A percentile compares a stretch with the other conserved stretches of the same genome.
These are phyloP conservation scores for Platysternon megacephalum DNA, from an alignment of 2,113 vertebrate genomes.

Conservation along the genomic window DNA sequence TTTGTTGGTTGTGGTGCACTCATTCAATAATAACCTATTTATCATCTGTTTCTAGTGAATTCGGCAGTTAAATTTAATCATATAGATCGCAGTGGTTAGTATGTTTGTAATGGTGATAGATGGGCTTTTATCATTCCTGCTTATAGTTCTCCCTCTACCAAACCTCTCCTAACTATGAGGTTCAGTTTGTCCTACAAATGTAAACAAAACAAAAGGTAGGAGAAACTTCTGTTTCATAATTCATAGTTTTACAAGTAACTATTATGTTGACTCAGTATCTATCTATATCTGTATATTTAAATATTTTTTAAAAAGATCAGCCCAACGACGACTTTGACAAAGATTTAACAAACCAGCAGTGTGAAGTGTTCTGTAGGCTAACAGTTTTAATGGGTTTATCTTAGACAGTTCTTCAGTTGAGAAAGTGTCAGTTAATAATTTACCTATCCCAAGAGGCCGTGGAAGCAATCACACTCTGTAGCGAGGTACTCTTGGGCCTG, in stretches of 20 bases:
- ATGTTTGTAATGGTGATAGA: neutral
- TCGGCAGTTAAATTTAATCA: slow-evolving; percentile 9
- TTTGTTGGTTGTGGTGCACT: neutral
- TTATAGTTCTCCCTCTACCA: neutral
- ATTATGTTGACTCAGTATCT: neutral
- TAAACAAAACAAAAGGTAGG: slow-evolving; percentile 1
- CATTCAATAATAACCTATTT: neutral
- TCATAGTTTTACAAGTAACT: slow-evolving; percentile 51
- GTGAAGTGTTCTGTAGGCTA: slow-evolving; percentile 74
- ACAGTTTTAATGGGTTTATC: slow-evolving; percentile 81
- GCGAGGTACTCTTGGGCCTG: slow-evolving; percentile 45
- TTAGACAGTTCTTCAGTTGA: slow-evolving; percentile 78
- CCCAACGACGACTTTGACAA: slow-evolving; percentile 73
- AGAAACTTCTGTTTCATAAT: neutral
- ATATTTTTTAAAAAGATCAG: slow-evolving; percentile 54
- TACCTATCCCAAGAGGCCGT: slow-evolving; percentile 69
- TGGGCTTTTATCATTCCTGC: slow-evolving; percentile 7
- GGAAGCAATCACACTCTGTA: slow-evolving; percentile 69
- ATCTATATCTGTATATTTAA: neutral
- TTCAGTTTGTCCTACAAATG: slow-evolving; percentile 2
- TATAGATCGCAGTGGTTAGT: neutral
- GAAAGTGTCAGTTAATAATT: slow-evolving; percentile 83
- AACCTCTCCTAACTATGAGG: neutral
- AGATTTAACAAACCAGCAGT: slow-evolving; percentile 71
- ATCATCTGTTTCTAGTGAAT: neutral